These are phyloP conservation scores for Vanacampus margaritifer DNA, from an alignment of 2,113 vertebrate genomes.

Conservation along the genomic window DNA sequence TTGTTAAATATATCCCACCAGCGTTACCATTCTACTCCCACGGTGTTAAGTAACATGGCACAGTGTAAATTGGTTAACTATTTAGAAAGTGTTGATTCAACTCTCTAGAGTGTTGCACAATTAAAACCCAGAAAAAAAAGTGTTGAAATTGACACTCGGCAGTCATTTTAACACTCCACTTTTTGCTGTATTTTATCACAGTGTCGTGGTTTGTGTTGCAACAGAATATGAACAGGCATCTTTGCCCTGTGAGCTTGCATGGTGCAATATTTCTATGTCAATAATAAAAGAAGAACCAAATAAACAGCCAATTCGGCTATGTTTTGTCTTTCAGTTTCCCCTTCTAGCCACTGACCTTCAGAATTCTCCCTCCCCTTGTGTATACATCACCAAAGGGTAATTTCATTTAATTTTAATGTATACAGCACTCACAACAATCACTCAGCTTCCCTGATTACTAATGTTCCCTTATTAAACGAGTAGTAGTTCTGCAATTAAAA, in stretches of 20 bases:
- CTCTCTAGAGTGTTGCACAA: too few species aligned
- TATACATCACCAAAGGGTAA: neutral
- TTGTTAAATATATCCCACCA: too few species aligned
- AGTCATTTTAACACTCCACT: too few species aligned
- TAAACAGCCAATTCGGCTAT: neutral
- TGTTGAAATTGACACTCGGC: too few species aligned
- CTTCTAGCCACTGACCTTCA: neutral
- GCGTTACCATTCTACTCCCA: too few species aligned
- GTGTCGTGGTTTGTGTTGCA: neutral
- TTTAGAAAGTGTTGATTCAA: too few species aligned
- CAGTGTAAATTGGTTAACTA: too few species aligned
- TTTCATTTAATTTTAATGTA: neutral
- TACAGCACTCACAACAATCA: neutral
- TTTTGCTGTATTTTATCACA: neutral
- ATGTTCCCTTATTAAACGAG: neutral
- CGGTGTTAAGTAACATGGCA: too few species aligned
- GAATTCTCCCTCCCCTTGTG: neutral
- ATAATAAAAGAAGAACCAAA: neutral
- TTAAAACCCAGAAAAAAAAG: neutral
- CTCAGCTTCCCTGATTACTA: neutral
- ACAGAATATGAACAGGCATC: neutral
- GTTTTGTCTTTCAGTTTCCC: neutral
- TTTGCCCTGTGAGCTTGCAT: neutral
- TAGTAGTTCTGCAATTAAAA: neutral
- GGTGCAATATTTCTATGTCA: neutral